Percentiles rank a stretch among this genome's conserved stretches.
Conservation (phyloP, 2,113 vertebrate genomes). For the Myotis brandtii region DNA sequence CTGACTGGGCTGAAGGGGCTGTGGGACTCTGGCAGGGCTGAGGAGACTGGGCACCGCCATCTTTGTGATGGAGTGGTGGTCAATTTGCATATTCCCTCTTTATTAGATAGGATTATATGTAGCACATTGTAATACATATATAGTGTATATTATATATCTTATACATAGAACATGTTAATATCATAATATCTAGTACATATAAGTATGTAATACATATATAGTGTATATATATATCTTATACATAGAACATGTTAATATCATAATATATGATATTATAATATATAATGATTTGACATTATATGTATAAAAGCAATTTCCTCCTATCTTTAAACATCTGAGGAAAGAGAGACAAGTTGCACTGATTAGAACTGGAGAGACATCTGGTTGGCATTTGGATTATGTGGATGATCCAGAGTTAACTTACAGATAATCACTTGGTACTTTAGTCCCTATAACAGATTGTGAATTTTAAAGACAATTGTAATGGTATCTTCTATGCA, state of each 20-base stretch:
- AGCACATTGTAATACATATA: too few species aligned
- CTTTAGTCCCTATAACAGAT: not conserved
- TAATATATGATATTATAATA: not conserved
- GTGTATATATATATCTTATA: too few species aligned
- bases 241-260: not conserved
- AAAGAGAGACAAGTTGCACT: not conserved
- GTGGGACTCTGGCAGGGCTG: too few species aligned
- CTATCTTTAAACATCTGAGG: not conserved
- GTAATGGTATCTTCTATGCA: not conserved
- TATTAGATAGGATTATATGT: not conserved
- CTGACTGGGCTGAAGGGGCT: too few species aligned
- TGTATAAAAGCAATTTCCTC: not conserved
- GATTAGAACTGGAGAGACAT: conserved; percentile 6
- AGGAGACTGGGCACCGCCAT: too few species aligned
- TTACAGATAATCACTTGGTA: not conserved
- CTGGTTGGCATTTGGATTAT: conserved; percentile 44
- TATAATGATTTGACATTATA: not conserved
- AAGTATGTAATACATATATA: not conserved
- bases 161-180: too few species aligned
- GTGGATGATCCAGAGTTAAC: conserved; percentile 64
- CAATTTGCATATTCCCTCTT: too few species aligned
- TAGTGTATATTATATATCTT: too few species aligned
- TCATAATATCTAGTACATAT: too few species aligned
- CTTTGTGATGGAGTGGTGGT: too few species aligned
- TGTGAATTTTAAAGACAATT: conserved; percentile 43